Conservation (phyloP, 2,113 vertebrate species). For the Sphaerodactylus townsendi region DNA sequence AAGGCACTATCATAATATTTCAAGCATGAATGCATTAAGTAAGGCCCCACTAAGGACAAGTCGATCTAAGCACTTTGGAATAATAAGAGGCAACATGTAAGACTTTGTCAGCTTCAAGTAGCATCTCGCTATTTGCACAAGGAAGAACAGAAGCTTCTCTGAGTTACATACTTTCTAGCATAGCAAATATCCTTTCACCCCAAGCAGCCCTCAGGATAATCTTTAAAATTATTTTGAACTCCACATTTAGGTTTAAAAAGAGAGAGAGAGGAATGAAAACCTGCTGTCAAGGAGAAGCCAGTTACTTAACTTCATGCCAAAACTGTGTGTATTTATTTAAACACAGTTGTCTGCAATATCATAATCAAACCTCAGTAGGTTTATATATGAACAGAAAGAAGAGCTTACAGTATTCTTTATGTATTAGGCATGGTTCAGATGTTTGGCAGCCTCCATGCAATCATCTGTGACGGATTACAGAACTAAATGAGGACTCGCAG, state of each 20-base stretch:
- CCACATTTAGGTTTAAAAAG: neutral
- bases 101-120: neutral
- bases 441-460: neutral
- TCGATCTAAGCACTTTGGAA: neutral
- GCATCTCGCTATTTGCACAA: neutral
- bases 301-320: neutral
- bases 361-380: neutral
- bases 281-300: neutral
- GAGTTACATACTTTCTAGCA: neutral
- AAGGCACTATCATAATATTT: neutral
- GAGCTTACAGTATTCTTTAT: neutral
- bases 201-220: neutral
- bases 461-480: neutral
- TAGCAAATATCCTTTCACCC: neutral
- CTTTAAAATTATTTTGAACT: neutral
- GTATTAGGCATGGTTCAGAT: neutral
- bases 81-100: neutral
- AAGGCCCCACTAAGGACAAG: neutral
- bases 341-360: neutral
- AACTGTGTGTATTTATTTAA: neutral
- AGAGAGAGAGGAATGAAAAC: no score
- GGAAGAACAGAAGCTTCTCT: neutral
- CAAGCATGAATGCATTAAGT: neutral
- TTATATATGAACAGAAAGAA: neutral
- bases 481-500: neutral